Conservation (phyloP, 2,797 vertebrate species). For the Lagocephalus sceleratus region DNA sequence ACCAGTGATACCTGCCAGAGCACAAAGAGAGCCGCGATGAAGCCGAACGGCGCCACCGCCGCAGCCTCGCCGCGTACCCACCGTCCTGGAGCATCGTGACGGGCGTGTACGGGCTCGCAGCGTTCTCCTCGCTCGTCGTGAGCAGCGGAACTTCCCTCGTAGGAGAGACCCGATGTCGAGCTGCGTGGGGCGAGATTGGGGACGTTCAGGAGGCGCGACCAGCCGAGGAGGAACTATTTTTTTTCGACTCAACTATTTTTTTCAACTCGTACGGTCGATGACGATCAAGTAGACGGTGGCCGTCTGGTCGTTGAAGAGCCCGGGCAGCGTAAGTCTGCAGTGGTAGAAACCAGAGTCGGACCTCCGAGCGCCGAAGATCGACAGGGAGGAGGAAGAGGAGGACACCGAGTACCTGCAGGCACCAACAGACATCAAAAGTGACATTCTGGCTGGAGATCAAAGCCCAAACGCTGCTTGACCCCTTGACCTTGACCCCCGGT, state of each 20-base stretch:
- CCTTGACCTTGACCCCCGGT: neutral
- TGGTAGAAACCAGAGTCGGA: conserved; percentile 79
- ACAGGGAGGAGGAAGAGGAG: conserved; percentile 71
- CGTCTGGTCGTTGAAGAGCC: conserved; percentile 75
- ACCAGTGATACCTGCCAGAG: conserved; percentile 13
- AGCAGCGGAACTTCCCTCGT: neutral
- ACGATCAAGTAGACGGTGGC: conserved; percentile 63
- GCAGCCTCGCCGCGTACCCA: no score
- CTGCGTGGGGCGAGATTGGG: conserved; percentile 11
- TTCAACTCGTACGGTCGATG: conserved; percentile 54
- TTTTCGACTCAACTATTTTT: no score
- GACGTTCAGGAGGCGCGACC: no score
- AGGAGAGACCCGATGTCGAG: neutral
- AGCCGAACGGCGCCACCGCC: no score
- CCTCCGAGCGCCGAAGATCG: conserved; percentile 47
- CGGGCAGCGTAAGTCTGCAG: conserved; percentile 78
- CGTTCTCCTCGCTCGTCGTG: neutral
- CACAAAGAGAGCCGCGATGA: no score
- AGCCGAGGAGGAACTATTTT: neutral
- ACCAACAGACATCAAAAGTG: neutral
- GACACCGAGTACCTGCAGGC: conserved; percentile 65
- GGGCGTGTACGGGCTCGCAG: conserved; percentile 1
- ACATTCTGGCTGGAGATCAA: neutral
- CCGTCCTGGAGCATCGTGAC: neutral
- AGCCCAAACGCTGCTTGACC: neutral